Conservation (phyloP, 2,797 vertebrate species). For the Oreochromis grahami region DNA sequence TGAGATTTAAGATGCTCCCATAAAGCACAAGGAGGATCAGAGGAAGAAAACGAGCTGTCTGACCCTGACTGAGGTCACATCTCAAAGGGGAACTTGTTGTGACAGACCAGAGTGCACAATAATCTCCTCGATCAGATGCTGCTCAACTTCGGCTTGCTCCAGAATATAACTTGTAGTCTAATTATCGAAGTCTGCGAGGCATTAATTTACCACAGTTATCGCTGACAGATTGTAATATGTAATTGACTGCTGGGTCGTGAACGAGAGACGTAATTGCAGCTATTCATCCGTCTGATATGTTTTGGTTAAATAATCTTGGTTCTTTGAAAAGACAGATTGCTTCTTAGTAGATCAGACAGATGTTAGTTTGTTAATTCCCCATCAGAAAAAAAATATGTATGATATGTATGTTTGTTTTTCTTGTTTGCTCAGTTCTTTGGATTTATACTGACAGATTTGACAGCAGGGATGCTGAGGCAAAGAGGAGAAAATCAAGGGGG, state of each 20-base stretch:
- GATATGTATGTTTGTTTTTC: background rate
- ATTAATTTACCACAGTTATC: constrained; percentile 59
- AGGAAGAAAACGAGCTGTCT: constrained; percentile 21
- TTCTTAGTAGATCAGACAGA: constrained; percentile 37
- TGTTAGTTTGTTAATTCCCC: constrained; percentile 22
- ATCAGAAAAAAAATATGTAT: background rate
- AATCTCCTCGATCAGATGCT: constrained; percentile 56
- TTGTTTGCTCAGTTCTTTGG: background rate
- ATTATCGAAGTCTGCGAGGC: constrained; percentile 54
- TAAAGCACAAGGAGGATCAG: constrained; percentile 51
- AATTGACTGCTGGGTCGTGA: constrained; percentile 49
- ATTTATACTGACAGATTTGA: background rate
- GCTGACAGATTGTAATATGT: constrained; percentile 43
- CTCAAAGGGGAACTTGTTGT: constrained; percentile 24
- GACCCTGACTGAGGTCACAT: constrained; percentile 50
- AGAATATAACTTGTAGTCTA: constrained; percentile 38
- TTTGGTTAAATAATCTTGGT: constrained; percentile 38
- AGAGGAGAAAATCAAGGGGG: background rate
- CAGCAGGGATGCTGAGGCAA: background rate
- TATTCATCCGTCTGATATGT: constrained; percentile 56
- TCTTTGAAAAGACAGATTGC: constrained; percentile 32
- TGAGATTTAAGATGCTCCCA: constrained; percentile 55
- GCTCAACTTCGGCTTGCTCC: constrained; percentile 33
- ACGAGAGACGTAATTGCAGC: constrained; percentile 52
- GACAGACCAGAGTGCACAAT: constrained; percentile 33